Percentiles rank a stretch among this genome's conserved stretches.
phyloP scores from a whole-genome alignment of 2,888 invertebrate genomes.

The Atethmia centrago region DNA sequence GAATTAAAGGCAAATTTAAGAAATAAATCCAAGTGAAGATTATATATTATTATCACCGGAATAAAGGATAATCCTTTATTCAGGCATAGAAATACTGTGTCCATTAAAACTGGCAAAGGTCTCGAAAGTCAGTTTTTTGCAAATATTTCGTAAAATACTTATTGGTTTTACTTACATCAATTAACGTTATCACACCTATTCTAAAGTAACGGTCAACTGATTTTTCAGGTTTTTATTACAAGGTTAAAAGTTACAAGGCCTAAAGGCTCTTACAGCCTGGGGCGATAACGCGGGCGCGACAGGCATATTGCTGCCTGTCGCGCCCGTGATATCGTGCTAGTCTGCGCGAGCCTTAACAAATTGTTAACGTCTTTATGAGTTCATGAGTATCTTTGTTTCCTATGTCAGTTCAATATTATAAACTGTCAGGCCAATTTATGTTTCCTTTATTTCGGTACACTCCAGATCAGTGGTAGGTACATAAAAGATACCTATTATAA shows the following conservation, averaged over 20 bases:
- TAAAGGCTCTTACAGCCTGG: no score
- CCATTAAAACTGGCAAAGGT: background rate
- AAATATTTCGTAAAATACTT: background rate
- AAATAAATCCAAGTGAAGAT: background rate
- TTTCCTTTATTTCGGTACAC: background rate
- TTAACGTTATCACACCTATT: background rate
- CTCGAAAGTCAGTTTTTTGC: no score
- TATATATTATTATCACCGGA: background rate
- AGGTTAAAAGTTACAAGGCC: background rate
- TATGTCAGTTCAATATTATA: background rate
- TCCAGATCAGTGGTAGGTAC: background rate
- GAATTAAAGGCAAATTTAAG: background rate
- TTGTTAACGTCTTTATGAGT: background rate
- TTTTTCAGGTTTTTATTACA: background rate
- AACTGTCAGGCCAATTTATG: no score
- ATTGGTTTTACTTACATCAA: background rate
- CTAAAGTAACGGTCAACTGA: background rate
- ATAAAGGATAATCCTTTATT: conserved; percentile 1
- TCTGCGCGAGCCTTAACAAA: no score
- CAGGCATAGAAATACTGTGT: background rate
- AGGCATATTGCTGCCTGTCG: no score
- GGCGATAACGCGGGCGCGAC: no score
- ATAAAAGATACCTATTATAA: background rate
- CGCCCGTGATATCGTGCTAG: no score
- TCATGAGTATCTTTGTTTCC: background rate